Evolutionary conservation across 1,140 invertebrate genomes (phyloP), one percentile per base, ranked within the genome.

Genomic region (Microplitis mediator): DNA sequence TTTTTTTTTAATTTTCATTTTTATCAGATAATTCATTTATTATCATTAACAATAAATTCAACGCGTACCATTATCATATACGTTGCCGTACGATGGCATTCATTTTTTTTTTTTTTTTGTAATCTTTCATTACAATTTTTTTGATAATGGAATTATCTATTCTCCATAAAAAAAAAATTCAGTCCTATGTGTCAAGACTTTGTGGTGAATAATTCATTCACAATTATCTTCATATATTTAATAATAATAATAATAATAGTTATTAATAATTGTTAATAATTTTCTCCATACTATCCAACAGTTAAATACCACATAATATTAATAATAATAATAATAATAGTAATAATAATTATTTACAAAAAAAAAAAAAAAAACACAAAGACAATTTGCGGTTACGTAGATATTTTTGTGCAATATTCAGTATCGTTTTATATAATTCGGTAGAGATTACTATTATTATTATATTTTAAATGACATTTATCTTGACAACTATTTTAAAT

Each of bases 21-120:
- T 85, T 84, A 64, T 84, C 81, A 81, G 80, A 78, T 81, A 83
- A 81, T 82, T 64, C 14, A 64, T 64, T 64, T 45, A 64, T 64
- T 39, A 64, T 16, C 77, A 78, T 77, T 84, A 85, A 80, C 78
- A 80, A 81, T 81, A 80, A 81, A 84, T 78, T 82, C 79, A 81
- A 81, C 76, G 78, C 77, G 78, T 80, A 79, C 78, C 52, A 54
- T n/a, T 74, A 82, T 83, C 79, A 77, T 79, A 80, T 64, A 68
- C 69, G 78, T 82, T 81, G 78, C 81, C 82, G 81, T 79, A 82
- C 80, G 79, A 86, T 85, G 84, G 85, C 85, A 85, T 84, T 79
- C 14, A 54, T 14, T 11, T n/a, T 83, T 75, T 80, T 78, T 72
- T 75, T 76, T 74, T 68, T 74, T 74, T 73, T 63, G 16, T 36